These are phyloP conservation scores for Ecdyonurus torrentis DNA, from an alignment of 2,888 invertebrate genomes.

Conservation along the genomic window DNA sequence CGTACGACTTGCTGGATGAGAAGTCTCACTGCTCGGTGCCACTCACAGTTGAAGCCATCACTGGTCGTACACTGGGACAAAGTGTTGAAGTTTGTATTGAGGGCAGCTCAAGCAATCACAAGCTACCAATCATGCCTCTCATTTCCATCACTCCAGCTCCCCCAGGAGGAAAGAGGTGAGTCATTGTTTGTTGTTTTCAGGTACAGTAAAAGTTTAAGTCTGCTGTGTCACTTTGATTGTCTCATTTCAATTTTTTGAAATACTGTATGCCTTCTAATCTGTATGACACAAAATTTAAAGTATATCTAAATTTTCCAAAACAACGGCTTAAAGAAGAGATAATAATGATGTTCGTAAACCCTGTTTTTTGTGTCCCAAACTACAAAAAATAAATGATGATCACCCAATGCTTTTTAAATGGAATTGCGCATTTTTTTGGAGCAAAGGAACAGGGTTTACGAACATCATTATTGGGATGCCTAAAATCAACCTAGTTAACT, in stretches of 20 bases:
- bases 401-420: too few species aligned
- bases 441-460: too few species aligned
- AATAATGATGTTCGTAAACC: too few species aligned
- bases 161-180: conserved; percentile 40
- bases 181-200: too few species aligned
- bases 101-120: conserved; percentile 50
- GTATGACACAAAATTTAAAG: neutral
- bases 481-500: too few species aligned
- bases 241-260: neutral
- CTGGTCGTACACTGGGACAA: conserved; percentile 56
- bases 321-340: too few species aligned
- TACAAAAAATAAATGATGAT: too few species aligned
- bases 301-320: neutral
- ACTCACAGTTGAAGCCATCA: conserved; percentile 47
- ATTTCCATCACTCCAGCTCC: conserved; percentile 35
- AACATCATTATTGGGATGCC: too few species aligned
- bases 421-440: too few species aligned
- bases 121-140: conserved; percentile 56
- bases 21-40: conserved; percentile 54
- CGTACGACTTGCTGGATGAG: conserved; percentile 74
- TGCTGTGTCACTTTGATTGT: too few species aligned
- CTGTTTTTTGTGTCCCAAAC: too few species aligned
- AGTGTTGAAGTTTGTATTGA: conserved; percentile 83
- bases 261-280: neutral
- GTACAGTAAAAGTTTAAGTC: too few species aligned